Evolutionary conservation across 1,140 invertebrate species (phyloP).

Genomic region (Pachypsylla venusta): DNA sequence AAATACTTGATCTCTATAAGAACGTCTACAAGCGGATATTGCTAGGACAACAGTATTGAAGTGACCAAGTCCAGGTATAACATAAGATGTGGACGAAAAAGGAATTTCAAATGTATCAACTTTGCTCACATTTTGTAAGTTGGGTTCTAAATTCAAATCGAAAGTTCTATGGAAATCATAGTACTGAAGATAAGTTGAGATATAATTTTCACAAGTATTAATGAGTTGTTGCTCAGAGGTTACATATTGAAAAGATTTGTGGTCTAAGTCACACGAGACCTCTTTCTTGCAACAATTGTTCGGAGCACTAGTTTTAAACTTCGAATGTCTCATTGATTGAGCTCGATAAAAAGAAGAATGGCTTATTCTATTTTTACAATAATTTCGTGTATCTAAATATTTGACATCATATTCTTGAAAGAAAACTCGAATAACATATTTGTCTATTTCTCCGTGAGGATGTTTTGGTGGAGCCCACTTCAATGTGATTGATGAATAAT

Average conservation of each 20-base stretch:
- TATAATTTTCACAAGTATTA: slow-evolving; percentile 10
- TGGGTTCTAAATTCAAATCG: neutral
- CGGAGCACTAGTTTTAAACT: neutral
- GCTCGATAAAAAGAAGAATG: neutral
- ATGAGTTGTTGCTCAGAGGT: slow-evolving; percentile 1
- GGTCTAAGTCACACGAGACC: neutral
- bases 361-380: slow-evolving; percentile 18
- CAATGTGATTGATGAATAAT: slow-evolving; percentile 46
- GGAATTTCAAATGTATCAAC: neutral
- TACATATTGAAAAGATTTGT: neutral
- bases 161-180: neutral
- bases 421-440: slow-evolving; percentile 56
- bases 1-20: slow-evolving; percentile 24
- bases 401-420: slow-evolving; percentile 25
- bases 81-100: slow-evolving; percentile 30
- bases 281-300: neutral
- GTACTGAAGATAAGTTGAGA: neutral
- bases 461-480: slow-evolving; percentile 56
- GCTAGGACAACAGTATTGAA: slow-evolving; percentile 52
- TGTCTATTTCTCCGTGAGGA: slow-evolving; percentile 65
- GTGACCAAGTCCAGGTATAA: slow-evolving; percentile 47
- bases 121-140: neutral
- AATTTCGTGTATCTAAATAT: slow-evolving; percentile 19
- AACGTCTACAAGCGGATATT: slow-evolving; percentile 52
- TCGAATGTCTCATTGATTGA: neutral